A percentile compares a stretch with the other conserved stretches of the same genome.
Evolutionary conservation across 2,888 invertebrate genomes (phyloP).

Genomic region (Cremastinae sp.): DNA sequence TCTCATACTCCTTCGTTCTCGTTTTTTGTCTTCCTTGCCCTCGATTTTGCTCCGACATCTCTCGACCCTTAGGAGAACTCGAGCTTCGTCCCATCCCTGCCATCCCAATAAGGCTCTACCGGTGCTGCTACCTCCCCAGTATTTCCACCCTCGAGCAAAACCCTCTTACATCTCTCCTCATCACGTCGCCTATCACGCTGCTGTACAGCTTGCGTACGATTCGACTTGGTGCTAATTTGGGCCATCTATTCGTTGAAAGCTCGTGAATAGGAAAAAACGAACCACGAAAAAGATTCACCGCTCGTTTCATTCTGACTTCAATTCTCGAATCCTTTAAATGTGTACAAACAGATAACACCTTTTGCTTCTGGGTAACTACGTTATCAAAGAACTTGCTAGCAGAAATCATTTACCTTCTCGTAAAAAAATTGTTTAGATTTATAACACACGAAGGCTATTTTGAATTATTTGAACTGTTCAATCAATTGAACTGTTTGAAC

Average conservation of each 20-base stretch:
- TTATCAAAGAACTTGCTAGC: too few species aligned
- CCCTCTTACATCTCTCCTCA: slow-evolving; percentile 43
- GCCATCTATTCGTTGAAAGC: neutral
- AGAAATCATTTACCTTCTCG: too few species aligned
- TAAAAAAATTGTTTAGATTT: too few species aligned
- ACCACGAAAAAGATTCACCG: too few species aligned
- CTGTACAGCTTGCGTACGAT: neutral
- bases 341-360: too few species aligned
- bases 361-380: too few species aligned
- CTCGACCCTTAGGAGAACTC: slow-evolving; percentile 76
- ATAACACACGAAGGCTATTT: too few species aligned
- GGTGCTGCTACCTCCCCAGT: slow-evolving; percentile 61
- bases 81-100: slow-evolving; percentile 67
- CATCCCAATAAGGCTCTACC: slow-evolving; percentile 76
- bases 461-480: too few species aligned
- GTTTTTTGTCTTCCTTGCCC: slow-evolving; percentile 45
- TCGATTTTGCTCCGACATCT: slow-evolving; percentile 50
- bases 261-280: too few species aligned
- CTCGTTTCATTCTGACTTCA: too few species aligned
- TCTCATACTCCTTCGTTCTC: slow-evolving; percentile 43
- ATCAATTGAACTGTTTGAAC: too few species aligned
- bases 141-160: slow-evolving; percentile 65
- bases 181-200: slow-evolving; percentile 48
- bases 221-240: slow-evolving; percentile 20
- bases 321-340: too few species aligned